phyloP scores from a whole-genome alignment of 37 sponge, comb jelly and placozoan species.

The Halisarca cf. caerulea region DNA sequence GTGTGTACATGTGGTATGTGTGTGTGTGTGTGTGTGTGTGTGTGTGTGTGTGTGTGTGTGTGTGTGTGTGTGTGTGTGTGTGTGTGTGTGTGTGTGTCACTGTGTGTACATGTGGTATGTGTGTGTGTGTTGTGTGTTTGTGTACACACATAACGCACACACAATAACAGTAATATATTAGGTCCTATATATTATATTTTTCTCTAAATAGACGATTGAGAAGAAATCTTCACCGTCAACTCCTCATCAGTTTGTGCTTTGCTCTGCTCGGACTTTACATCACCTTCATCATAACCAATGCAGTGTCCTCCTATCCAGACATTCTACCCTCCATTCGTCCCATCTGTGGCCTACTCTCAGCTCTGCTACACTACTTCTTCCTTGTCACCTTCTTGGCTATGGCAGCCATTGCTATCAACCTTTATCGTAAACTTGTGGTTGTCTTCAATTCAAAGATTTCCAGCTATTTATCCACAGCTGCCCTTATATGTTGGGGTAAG shows the following conservation, averaged over 20 bases:
- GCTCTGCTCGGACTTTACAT: constrained; percentile 45
- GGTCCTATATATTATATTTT: too few relatives aligned
- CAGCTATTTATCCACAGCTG: constrained; percentile 21
- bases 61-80: too few relatives aligned
- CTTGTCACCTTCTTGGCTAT: constrained; percentile 36
- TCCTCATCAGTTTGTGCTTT: constrained; percentile 61
- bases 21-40: too few relatives aligned
- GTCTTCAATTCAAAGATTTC: constrained; percentile 22
- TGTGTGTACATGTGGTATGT: too few relatives aligned
- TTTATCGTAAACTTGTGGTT: constrained; percentile 45
- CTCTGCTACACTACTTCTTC: constrained; percentile 57
- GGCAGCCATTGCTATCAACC: constrained; percentile 57
- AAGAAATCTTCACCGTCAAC: constrained; percentile 14
- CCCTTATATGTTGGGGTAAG: constrained; percentile 48
- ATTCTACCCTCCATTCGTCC: background rate
- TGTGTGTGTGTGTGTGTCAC: too few relatives aligned
- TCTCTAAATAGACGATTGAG: constrained; percentile 49
- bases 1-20: too few relatives aligned
- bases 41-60: too few relatives aligned
- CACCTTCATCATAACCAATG: constrained; percentile 23
- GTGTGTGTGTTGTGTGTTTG: too few relatives aligned
- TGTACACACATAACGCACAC: too few relatives aligned
- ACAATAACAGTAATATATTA: too few relatives aligned
- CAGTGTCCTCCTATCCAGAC: too few relatives aligned
- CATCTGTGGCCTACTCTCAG: constrained; percentile 28